phyloP scores from a whole-genome alignment of 2,888 invertebrate genomes.

The Doris montereyensis region DNA sequence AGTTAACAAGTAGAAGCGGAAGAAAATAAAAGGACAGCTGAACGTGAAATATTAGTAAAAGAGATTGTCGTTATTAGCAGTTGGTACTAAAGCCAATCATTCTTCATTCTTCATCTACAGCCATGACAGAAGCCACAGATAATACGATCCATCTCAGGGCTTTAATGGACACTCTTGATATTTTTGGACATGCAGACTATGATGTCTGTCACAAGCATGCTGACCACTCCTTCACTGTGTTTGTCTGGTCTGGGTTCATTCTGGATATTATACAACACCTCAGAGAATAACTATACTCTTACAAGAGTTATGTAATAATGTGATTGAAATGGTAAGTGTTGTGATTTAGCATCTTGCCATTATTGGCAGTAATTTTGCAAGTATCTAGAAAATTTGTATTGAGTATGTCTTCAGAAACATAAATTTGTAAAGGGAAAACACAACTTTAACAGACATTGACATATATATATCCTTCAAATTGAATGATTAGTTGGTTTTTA shows the following conservation, averaged over 20 bases:
- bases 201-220: slow-evolving; percentile 77
- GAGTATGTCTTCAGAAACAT: too few species aligned
- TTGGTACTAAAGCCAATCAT: too few species aligned
- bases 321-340: slow-evolving; percentile 87
- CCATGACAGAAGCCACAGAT: slow-evolving; percentile 91
- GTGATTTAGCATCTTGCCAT: too few species aligned
- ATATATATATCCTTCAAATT: too few species aligned
- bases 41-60: too few species aligned
- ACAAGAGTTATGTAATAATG: slow-evolving; percentile 90
- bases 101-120: slow-evolving; percentile 72
- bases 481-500: too few species aligned
- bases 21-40: not conserved
- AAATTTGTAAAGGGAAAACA: too few species aligned
- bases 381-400: too few species aligned
- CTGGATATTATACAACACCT: slow-evolving; percentile 88
- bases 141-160: slow-evolving; percentile 89
- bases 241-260: slow-evolving; percentile 92
- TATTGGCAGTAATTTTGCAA: too few species aligned
- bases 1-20: too few species aligned
- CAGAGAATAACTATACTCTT: slow-evolving; percentile 90
- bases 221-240: slow-evolving; percentile 87
- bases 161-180: slow-evolving; percentile 84
- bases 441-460: too few species aligned
- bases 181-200: slow-evolving; percentile 76
- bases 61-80: too few species aligned